Conservation (phyloP, 2,113 vertebrate genomes). For the Brachirus orientalis region DNA sequence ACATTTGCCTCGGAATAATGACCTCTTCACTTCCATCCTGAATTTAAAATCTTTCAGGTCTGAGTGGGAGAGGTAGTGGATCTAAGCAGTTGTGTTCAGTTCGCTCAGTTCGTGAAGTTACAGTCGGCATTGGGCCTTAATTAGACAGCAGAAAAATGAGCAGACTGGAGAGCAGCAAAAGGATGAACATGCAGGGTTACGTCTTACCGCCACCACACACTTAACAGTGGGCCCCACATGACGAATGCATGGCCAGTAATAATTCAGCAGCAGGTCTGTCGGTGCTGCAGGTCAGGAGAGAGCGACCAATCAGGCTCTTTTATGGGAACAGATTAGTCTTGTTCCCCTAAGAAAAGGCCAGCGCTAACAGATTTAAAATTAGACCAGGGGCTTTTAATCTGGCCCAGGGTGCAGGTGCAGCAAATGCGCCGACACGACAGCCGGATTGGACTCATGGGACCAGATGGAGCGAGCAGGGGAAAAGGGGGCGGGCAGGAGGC, state of each 20-base stretch:
- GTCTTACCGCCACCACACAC: slow-evolving; percentile 24
- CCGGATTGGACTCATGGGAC: slow-evolving; percentile 79
- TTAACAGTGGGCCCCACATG: slow-evolving; percentile 63
- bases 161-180: slow-evolving; percentile 13
- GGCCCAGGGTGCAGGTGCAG: slow-evolving; percentile 79
- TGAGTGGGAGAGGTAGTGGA: too few species aligned
- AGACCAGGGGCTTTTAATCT: slow-evolving; percentile 80
- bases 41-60: too few species aligned
- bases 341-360: slow-evolving; percentile 71
- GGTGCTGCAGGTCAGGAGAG: slow-evolving; percentile 25
- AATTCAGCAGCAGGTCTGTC: slow-evolving; percentile 75
- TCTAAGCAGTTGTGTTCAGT: too few species aligned
- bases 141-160: slow-evolving; percentile 73
- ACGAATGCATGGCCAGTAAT: slow-evolving; percentile 74
- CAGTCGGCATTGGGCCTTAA: slow-evolving; percentile 52
- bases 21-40: too few species aligned
- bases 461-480: slow-evolving; percentile 40
- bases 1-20: too few species aligned
- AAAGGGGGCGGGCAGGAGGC: slow-evolving; percentile 13
- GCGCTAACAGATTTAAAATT: slow-evolving; percentile 83
- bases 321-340: slow-evolving; percentile 81
- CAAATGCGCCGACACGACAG: slow-evolving; percentile 36
- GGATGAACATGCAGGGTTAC: slow-evolving; percentile 21
- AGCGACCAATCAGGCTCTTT: slow-evolving; percentile 54
- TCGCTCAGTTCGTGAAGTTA: not conserved